Evolutionary conservation across 2,113 vertebrate species (phyloP), one percentile per base, ranked within the genome.

Genomic region (Scomber scombrus): DNA sequence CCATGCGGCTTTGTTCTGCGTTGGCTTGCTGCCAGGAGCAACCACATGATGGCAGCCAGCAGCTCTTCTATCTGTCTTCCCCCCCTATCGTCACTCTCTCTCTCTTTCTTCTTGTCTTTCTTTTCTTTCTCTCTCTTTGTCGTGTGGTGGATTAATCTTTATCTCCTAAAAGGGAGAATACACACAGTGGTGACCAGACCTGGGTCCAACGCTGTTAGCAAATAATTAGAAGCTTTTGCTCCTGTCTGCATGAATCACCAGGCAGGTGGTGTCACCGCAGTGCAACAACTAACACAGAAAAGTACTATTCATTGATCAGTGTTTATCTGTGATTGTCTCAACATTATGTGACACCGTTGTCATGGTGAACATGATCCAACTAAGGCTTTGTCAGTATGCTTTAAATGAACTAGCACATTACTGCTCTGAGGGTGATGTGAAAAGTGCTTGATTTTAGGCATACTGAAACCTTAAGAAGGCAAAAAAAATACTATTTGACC

Each of bases 1-100:
- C 66, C 80, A 34, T 51, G 88, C 71, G 13, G 82, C 84, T 82
- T 75, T 73, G 81, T 85, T 71, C 40, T 73, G 63, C 50, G 16
- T 55, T 23, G 74, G 72, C 89, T 75, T 21, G 61, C 71, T 76
- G 79, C 80, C 75, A 54, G 71, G 21, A 56, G 71, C 47, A n/a
- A 77, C 75, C 80, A 71, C 72, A 58, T 8, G 75, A 77, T n/a
- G 63, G 72, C 75, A 49, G 85, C 79, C 81, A 64, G 83, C 67
- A 76, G 79, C 80, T 91, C 64, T 11, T 86, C 86, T 77, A 66
- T 76, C 76, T 86, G 29, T 43, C 76, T 9, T 3, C 15, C 34
- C 43, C 46, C 9, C n/a, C 49, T 2, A 34, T 26, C 49, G 14
- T 51, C 61, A 60, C 3, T 57, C 45, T 67, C 31, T 79, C 52